phyloP scores from a whole-genome alignment of 2,113 vertebrate species.

The Spea bombifrons region DNA sequence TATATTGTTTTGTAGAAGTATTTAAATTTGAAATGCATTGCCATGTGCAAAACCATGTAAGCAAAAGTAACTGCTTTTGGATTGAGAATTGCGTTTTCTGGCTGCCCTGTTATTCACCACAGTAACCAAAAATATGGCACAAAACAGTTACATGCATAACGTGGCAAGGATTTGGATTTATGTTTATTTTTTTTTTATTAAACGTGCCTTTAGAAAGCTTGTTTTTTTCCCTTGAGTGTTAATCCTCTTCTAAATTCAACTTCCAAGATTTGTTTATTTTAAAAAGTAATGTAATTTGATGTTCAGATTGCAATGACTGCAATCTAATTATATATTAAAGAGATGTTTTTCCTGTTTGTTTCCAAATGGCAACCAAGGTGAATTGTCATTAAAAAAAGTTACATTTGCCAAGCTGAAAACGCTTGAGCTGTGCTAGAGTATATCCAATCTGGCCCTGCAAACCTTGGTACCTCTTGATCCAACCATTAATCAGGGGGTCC shows the following conservation, averaged over 20 bases:
- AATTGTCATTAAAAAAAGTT: too few relatives aligned
- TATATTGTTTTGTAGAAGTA: too few relatives aligned
- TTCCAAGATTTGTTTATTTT: background rate
- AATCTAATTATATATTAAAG: too few relatives aligned
- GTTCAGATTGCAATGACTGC: too few relatives aligned
- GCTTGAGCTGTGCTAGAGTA: too few relatives aligned
- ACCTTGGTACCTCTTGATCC: too few relatives aligned
- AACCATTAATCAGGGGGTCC: too few relatives aligned
- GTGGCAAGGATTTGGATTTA: background rate
- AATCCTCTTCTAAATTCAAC: background rate
- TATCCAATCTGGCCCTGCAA: too few relatives aligned
- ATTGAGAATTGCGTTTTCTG: background rate
- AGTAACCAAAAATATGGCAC: background rate
- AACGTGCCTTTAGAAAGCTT: background rate
- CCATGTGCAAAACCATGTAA: background rate
- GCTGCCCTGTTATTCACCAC: background rate
- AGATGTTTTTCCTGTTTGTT: too few relatives aligned
- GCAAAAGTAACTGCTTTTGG: background rate
- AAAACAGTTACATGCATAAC: background rate
- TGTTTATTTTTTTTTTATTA: background rate
- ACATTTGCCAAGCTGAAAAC: too few relatives aligned
- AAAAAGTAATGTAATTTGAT: too few relatives aligned
- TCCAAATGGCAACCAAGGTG: too few relatives aligned
- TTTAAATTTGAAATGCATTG: background rate
- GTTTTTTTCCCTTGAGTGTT: background rate